These are phyloP conservation scores for Nesidiocoris tenuis DNA, from an alignment of 2,888 invertebrate genomes.

Conservation along the genomic window DNA sequence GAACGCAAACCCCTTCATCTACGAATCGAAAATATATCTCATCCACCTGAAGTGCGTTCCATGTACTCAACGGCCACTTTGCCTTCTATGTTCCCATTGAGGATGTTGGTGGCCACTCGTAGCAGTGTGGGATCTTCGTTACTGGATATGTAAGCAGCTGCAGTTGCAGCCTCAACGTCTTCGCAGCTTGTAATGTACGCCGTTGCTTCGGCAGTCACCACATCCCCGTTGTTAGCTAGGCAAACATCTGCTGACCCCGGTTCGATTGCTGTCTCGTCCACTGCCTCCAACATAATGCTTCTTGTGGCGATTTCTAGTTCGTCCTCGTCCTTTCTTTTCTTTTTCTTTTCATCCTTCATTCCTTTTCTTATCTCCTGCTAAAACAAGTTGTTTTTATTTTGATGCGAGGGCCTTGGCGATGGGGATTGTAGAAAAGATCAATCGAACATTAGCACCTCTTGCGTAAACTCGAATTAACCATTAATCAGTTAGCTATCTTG, in stretches of 20 bases:
- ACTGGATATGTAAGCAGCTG: slow-evolving; percentile 13
- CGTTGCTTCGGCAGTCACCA: not conserved
- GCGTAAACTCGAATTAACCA: no score
- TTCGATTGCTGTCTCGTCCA: not conserved
- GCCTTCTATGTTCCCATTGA: slow-evolving; percentile 60
- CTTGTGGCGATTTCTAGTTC: slow-evolving; percentile 46
- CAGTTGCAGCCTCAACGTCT: not conserved
- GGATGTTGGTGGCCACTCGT: slow-evolving; percentile 62
- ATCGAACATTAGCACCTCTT: no score
- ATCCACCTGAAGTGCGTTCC: slow-evolving; percentile 10
- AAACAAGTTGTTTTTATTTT: slow-evolving; percentile 19
- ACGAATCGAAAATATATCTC: no score
- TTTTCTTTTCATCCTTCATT: slow-evolving; percentile 36
- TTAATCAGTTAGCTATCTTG: no score
- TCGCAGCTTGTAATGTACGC: not conserved
- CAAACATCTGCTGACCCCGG: not conserved
- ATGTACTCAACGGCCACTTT: slow-evolving; percentile 62
- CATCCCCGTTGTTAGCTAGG: not conserved
- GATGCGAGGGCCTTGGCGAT: no score
- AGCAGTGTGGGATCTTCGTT: slow-evolving; percentile 50
- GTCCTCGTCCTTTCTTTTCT: slow-evolving; percentile 43
- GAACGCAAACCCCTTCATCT: no score
- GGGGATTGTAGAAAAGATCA: no score
- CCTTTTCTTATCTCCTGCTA: slow-evolving; percentile 46
- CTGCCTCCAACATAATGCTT: slow-evolving; percentile 45